Evolutionary conservation across 2,113 vertebrate species (phyloP), one percentile per base, ranked within the genome.

Genomic region (Sylvietta virens): DNA sequence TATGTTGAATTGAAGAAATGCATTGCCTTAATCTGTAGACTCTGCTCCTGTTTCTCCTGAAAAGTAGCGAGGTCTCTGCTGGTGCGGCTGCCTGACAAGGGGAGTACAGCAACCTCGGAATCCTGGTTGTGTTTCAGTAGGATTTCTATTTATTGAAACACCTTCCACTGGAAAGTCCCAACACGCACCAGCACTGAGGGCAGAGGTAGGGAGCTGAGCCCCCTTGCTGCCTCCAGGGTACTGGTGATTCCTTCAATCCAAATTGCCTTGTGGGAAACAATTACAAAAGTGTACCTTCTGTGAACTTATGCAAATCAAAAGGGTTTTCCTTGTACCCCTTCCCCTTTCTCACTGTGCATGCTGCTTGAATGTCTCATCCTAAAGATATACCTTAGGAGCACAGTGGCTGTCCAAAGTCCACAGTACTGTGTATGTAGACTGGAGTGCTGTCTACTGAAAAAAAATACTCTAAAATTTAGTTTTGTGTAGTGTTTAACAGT

Each of bases 401-500:
- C 77, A 58, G 93, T 77, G 96, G 56, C 87, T 95, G 51, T 40
- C 90, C 54, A 4, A 37, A 80, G 67, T 56, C 93, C 69, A 24
- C 64, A 35, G 40, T 69, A 35, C 2, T 12, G 48, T 95, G 81
- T 88, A 64, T 94, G 92, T 92, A 88, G 92, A 86, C 84, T 92
- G 93, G 93, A 96, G 97, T 95, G 94, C 97, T 95, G 88, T 95
- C 97, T 98, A 93, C 96, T 96, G 96, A 97, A 96, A 96, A 77
- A 79, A 81, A 89, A 92, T 72, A 92, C 39, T 95, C 86, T 95
- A 81, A 95, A 69, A 42, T 74, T 80, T 88, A 93, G 62, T 95
- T 97, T 94, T 82, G n/a, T 97, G 96, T 97, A 96, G 96, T 96
- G 92, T 95, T 92, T 97, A 97, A 97, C 95, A 88, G 91, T 98